Percentiles rank a stretch among this genome's conserved stretches.
Conservation (phyloP, 2,888 invertebrate species). For the Molorchus minor region DNA sequence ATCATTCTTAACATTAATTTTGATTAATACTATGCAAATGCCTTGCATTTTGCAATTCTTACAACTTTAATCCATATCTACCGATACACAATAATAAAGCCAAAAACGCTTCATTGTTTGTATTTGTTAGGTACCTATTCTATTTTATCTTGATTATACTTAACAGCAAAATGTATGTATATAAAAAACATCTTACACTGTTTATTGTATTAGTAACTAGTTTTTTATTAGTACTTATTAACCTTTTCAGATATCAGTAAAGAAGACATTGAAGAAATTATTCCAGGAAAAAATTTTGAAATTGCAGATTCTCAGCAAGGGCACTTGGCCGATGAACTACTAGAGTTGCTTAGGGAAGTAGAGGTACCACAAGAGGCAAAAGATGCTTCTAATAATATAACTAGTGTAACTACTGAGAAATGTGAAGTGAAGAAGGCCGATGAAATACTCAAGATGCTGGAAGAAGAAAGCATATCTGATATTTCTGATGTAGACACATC, state of each 20-base stretch:
- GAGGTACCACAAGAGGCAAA: background rate
- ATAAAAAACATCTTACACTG: too few species aligned
- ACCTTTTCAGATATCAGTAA: background rate
- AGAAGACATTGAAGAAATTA: background rate
- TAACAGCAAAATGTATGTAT: too few species aligned
- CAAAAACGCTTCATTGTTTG: too few species aligned
- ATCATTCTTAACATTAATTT: too few species aligned
- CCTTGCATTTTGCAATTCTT: too few species aligned
- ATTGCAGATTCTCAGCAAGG: background rate
- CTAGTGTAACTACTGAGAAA: background rate
- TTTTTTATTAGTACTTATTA: background rate
- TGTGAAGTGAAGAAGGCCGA: slow-evolving; percentile 17
- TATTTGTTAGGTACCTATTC: too few species aligned
- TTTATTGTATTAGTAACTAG: too few species aligned
- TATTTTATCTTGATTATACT: too few species aligned
- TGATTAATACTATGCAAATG: too few species aligned
- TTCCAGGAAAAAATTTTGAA: background rate
- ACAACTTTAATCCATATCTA: too few species aligned
- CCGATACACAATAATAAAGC: too few species aligned
- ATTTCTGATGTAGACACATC: slow-evolving; percentile 18
- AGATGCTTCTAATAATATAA: background rate
- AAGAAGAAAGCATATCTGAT: slow-evolving; percentile 16
- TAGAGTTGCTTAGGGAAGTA: slow-evolving; percentile 30
- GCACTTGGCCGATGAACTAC: slow-evolving; percentile 24
- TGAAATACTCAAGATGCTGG: slow-evolving; percentile 21